A percentile compares a stretch with the other conserved stretches of the same genome.
These are phyloP conservation scores for Boulengeromyrus knoepffleri DNA, from an alignment of 2,113 vertebrate genomes.

Conservation along the genomic window DNA sequence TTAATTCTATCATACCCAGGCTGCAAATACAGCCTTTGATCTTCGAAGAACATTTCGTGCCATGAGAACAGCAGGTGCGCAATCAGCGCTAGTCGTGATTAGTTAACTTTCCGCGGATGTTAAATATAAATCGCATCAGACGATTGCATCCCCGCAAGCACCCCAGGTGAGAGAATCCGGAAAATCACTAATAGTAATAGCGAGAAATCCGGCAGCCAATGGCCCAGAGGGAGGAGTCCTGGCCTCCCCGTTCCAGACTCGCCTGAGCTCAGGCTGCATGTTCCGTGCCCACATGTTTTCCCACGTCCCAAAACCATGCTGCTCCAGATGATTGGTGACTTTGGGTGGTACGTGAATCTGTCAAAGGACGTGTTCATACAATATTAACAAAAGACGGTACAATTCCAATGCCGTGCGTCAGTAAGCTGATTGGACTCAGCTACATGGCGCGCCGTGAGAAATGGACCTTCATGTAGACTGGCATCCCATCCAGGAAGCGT, in stretches of 20 bases:
- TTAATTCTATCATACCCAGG: neutral
- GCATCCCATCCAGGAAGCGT: neutral
- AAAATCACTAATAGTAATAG: neutral
- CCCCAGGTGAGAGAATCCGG: neutral
- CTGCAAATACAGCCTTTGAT: neutral
- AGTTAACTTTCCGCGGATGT: neutral
- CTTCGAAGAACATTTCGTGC: neutral
- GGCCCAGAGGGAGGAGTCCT: neutral
- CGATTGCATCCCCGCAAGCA: neutral
- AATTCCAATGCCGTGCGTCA: neutral
- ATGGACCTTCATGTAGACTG: neutral
- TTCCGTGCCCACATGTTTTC: neutral
- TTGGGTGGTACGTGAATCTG: neutral
- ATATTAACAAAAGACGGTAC: neutral
- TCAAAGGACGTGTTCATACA: neutral
- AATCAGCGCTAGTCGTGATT: neutral
- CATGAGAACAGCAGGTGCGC: neutral
- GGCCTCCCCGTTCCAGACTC: neutral
- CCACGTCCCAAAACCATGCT: neutral
- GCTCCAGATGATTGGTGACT: neutral
- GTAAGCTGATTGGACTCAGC: neutral
- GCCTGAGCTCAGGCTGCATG: neutral
- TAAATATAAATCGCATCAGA: neutral
- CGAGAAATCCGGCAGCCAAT: neutral
- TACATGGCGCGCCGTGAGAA: neutral